These are phyloP conservation scores for Hypsopygia costalis DNA, from an alignment of 2,888 invertebrate genomes.

Conservation along the genomic window DNA sequence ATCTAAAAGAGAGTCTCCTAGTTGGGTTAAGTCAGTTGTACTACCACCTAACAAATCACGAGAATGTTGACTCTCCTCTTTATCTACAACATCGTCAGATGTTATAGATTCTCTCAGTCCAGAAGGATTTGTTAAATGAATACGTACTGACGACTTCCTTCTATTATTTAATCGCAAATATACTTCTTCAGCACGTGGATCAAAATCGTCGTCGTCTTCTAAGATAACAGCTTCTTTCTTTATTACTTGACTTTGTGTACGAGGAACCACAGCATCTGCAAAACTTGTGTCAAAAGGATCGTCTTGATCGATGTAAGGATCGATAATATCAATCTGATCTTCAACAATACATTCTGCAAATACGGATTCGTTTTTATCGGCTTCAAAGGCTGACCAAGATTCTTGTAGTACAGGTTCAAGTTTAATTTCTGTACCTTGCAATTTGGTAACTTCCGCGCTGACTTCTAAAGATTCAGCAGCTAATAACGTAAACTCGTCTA, in stretches of 20 bases:
- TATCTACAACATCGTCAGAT: constrained; percentile 68
- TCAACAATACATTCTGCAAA: constrained; percentile 70
- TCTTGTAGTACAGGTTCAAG: constrained; percentile 68
- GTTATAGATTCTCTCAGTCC: constrained; percentile 81
- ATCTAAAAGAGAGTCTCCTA: constrained; percentile 84
- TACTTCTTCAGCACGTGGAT: constrained; percentile 83
- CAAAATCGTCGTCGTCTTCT: constrained; percentile 80
- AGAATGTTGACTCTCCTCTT: constrained; percentile 60
- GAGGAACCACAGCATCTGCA: constrained; percentile 86
- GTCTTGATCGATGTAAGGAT: constrained; percentile 79
- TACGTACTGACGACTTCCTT: constrained; percentile 76
- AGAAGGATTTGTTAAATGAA: constrained; percentile 83
- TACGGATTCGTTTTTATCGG: constrained; percentile 65
- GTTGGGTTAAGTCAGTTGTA: constrained; percentile 85
- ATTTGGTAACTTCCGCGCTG: constrained; percentile 73
- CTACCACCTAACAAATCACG: constrained; percentile 89
- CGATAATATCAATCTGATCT: constrained; percentile 65
- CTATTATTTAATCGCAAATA: constrained; percentile 58
- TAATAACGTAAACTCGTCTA: constrained; percentile 88
- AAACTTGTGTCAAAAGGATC: constrained; percentile 94
- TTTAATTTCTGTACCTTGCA: constrained; percentile 61
- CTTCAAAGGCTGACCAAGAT: constrained; percentile 85
- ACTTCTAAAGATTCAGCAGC: constrained; percentile 87
- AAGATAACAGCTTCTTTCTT: constrained; percentile 58
- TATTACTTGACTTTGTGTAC: constrained; percentile 51